Evolutionary conservation across 2,797 vertebrate genomes (phyloP), one percentile per base, ranked within the genome.

Genomic region (Hydrocynus forskahlii): DNA sequence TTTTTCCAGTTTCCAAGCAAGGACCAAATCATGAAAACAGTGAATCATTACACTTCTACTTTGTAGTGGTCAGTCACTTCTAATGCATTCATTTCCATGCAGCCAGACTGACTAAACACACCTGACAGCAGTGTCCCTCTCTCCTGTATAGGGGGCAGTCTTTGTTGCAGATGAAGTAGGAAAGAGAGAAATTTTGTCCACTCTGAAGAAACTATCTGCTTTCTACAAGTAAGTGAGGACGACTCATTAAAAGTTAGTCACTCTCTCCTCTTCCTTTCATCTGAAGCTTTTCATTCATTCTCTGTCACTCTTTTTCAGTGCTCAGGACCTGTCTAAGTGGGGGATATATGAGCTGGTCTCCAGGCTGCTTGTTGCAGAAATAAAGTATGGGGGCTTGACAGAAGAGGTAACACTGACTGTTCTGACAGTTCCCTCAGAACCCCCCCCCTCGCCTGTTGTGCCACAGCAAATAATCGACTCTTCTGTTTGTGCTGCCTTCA

Each of bases 271-370:
- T 38, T 57, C 2, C 21, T 76, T 16, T 66, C 14, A 29, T 29
- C 7, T 50, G 4, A 35, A n/a, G 16, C 9, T 23, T 40, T 29
- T 77, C 7, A 74, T 54, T 29, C 29, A 7, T 55, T 67, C 70
- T 62, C 48, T 50, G 7, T 76, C 10, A 57, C 69, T 64, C 19
- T 40, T 29, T 25, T 85, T 68, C 43, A 98, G 97, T 90, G 95
- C 95, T 75, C 96, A 97, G 69, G 93, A 97, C 89, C 94, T 97
- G 83, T 93, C 92, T 19, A 87, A 78, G 35, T 96, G 96, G 96
- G 91, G 91, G 75, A 85, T 95, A 35, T 95, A 93, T 82, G 93
- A 95, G 54, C 92, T 94, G 87, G 90, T 94, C 84, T 94, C 88
- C 80, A 93, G 89, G 82, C 89, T 97, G 23, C 90, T 97, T 74